These are phyloP conservation scores for Caenorhabditis zanzibari DNA, from an alignment of 2,888 invertebrate species.

Conservation along the genomic window DNA sequence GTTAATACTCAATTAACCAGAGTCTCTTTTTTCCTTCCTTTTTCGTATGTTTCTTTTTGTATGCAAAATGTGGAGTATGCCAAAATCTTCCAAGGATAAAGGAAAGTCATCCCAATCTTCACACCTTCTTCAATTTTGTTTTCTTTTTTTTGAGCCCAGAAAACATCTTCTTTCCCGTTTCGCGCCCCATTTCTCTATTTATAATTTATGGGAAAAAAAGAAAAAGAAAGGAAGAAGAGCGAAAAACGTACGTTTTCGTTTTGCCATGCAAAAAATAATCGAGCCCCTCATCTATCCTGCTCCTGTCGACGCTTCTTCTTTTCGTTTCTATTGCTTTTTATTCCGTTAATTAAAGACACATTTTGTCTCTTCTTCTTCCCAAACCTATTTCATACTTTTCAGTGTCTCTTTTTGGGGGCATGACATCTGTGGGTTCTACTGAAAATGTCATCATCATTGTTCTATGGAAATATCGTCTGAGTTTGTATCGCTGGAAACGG, in stretches of 20 bases:
- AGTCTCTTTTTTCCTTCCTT: slow-evolving; percentile 26
- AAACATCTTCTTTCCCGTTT: slow-evolving; percentile 19
- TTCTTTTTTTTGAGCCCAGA: background rate
- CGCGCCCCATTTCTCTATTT: slow-evolving; percentile 23
- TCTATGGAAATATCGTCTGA: slow-evolving; percentile 77
- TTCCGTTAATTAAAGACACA: slow-evolving; percentile 47
- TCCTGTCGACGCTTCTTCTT: slow-evolving; percentile 5
- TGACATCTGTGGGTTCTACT: slow-evolving; percentile 22
- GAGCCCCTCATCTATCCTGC: slow-evolving; percentile 30
- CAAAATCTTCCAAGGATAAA: slow-evolving; percentile 2
- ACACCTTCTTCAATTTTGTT: slow-evolving; percentile 30
- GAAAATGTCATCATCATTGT: slow-evolving; percentile 72
- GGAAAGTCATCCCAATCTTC: background rate
- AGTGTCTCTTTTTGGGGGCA: background rate
- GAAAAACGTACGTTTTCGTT: slow-evolving; percentile 44
- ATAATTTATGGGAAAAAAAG: slow-evolving; percentile 44
- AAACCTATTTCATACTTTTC: background rate
- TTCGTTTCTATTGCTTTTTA: slow-evolving; percentile 43
- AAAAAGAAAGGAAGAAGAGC: background rate
- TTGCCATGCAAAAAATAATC: slow-evolving; percentile 51
- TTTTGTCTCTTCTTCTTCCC: background rate
- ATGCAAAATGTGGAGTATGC: background rate
- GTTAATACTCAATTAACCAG: slow-evolving; percentile 65
- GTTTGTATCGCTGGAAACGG: slow-evolving; percentile 66
- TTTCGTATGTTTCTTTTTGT: slow-evolving; percentile 6